Evolutionary conservation across 2,113 vertebrate species (phyloP).

Genomic region (Plestiodon gilberti): DNA sequence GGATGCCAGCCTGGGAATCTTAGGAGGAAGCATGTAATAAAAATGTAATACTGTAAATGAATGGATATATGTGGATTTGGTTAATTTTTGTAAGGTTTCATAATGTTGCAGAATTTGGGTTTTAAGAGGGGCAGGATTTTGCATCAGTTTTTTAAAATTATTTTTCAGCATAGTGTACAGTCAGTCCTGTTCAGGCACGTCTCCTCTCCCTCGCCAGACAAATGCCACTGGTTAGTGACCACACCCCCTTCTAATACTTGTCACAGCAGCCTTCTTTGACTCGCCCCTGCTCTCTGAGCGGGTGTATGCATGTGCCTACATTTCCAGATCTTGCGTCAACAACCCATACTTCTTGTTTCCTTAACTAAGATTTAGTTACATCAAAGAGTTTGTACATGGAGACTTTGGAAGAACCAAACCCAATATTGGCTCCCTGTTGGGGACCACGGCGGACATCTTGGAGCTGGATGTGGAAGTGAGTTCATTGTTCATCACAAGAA

Average conservation of each 20-base stretch:
- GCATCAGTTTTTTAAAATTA: not conserved
- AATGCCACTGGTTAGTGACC: not conserved
- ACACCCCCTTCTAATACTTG: not conserved
- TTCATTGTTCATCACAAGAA: not conserved
- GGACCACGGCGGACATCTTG: conserved; percentile 90
- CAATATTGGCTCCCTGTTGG: conserved; percentile 89
- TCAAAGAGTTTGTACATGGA: conserved; percentile 97
- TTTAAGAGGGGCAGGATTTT: not conserved
- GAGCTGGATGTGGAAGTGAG: conserved; percentile 96
- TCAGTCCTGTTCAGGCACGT: not conserved
- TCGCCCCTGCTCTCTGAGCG: not conserved
- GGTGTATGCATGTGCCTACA: not conserved
- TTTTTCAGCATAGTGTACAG: not conserved
- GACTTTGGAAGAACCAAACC: conserved; percentile 97
- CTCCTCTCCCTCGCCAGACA: not conserved
- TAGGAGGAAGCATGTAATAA: not conserved
- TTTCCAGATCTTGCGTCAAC: not conserved
- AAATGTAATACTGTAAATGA: not conserved
- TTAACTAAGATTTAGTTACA: conserved; percentile 85
- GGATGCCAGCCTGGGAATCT: not conserved
- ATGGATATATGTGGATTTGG: not conserved
- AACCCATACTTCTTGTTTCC: conserved; percentile 52
- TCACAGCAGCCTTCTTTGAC: not conserved
- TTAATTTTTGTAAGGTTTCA: not conserved
- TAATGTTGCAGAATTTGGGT: not conserved